A percentile compares a stretch with the other conserved stretches of the same genome.
These are phyloP conservation scores for Tolmerus cingulatus DNA, from an alignment of 2,888 invertebrate species.

Conservation along the genomic window DNA sequence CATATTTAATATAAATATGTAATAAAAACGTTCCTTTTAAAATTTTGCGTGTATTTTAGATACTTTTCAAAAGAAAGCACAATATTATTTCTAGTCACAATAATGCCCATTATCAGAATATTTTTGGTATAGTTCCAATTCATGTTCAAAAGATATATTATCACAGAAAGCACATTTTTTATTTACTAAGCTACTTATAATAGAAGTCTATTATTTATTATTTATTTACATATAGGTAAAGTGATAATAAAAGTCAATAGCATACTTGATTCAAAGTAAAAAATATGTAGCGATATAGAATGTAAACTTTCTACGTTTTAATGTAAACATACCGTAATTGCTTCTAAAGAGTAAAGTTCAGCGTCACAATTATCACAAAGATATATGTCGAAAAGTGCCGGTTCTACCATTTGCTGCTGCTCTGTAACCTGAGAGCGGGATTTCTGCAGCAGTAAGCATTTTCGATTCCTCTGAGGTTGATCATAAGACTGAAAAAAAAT, in stretches of 20 bases:
- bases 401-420: slow-evolving; percentile 67
- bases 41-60: neutral
- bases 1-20: neutral
- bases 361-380: slow-evolving; percentile 80
- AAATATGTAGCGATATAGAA: neutral
- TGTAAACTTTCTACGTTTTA: neutral
- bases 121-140: neutral
- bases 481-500: slow-evolving; percentile 58
- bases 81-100: neutral
- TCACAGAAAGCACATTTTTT: neutral
- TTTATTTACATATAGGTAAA: no score
- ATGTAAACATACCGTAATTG: slow-evolving; percentile 64
- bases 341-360: slow-evolving; percentile 70
- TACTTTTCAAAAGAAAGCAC: neutral
- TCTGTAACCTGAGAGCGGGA: slow-evolving; percentile 55
- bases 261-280: neutral
- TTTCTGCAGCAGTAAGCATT: slow-evolving; percentile 64
- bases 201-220: no score
- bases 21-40: neutral
- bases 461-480: slow-evolving; percentile 61
- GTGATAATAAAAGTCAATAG: neutral
- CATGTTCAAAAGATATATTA: neutral
- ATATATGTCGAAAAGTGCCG: slow-evolving; percentile 72
- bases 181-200: neutral
- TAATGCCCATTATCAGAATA: neutral